phyloP scores from a whole-genome alignment of 1,140 invertebrate species.

The Archivesica marissinica region DNA sequence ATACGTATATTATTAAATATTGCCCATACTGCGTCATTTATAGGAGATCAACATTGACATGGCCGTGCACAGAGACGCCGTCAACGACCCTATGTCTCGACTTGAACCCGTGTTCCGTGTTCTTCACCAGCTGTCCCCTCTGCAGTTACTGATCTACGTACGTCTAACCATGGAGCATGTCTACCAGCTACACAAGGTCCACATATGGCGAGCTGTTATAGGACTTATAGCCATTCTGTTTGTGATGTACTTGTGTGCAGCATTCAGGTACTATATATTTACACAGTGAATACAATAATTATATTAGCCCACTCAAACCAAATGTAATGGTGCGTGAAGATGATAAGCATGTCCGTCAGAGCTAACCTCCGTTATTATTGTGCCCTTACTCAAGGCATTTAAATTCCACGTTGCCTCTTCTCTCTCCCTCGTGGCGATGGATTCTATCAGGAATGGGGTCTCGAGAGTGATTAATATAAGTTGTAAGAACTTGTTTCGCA shows the following conservation, averaged over 20 bases:
- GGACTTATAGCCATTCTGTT: background rate
- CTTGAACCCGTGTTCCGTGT: slow-evolving; percentile 20
- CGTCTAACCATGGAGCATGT: slow-evolving; percentile 38
- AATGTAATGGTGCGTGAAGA: background rate
- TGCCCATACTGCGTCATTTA: background rate
- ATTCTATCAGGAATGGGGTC: too few relatives aligned
- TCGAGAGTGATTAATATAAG: too few relatives aligned
- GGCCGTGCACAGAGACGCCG: background rate
- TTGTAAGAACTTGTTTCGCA: too few relatives aligned
- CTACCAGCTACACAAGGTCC: background rate
- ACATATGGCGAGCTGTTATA: slow-evolving; percentile 11
- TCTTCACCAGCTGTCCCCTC: slow-evolving; percentile 28
- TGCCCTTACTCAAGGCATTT: too few relatives aligned
- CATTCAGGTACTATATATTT: slow-evolving; percentile 51
- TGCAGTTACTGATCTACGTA: slow-evolving; percentile 40
- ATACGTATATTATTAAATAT: background rate
- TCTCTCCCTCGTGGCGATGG: too few relatives aligned
- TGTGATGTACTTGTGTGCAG: slow-evolving; percentile 22
- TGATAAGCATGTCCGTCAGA: background rate
- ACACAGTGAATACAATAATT: too few relatives aligned
- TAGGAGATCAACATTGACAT: slow-evolving; percentile 54
- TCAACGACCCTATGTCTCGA: slow-evolving; percentile 4
- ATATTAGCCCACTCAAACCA: background rate
- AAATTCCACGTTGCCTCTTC: too few relatives aligned
- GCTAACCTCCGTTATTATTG: too few relatives aligned